Evolutionary conservation across 2,888 invertebrate genomes (phyloP).

Genomic region (Drosophila ezoana): DNA sequence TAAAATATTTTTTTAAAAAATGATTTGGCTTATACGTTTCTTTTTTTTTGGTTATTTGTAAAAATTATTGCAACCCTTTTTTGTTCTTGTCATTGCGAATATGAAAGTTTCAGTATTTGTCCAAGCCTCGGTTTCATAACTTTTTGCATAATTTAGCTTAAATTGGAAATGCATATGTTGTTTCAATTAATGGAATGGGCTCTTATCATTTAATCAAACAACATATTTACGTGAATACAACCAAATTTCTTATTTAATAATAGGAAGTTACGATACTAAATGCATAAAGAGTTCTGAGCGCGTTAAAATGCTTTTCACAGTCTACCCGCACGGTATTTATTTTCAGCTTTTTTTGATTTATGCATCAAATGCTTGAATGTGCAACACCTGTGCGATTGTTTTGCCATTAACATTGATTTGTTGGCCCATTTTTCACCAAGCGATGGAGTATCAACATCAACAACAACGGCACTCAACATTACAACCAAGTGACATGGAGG

Average conservation of each 20-base stretch:
- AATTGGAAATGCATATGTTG: no score
- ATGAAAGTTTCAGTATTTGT: no score
- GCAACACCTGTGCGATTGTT: slow-evolving; percentile 66
- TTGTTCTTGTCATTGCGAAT: no score
- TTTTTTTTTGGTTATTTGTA: background rate
- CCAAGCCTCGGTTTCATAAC: no score
- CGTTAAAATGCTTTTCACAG: background rate
- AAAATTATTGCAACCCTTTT: no score
- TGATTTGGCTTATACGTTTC: background rate
- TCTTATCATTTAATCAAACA: no score
- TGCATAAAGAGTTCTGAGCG: background rate
- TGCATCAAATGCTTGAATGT: slow-evolving; percentile 35
- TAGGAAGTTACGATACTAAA: background rate
- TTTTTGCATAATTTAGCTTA: no score
- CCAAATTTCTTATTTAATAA: no score
- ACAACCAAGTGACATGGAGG: slow-evolving; percentile 38
- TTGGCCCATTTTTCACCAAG: slow-evolving; percentile 48
- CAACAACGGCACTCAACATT: slow-evolving; percentile 29
- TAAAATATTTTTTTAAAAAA: no score
- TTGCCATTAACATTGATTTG: slow-evolving; percentile 76
- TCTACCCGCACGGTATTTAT: slow-evolving; percentile 7
- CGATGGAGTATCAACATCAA: slow-evolving; percentile 11
- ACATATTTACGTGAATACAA: no score
- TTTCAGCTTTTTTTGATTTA: slow-evolving; percentile 55
- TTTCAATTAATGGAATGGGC: no score